phyloP scores from a whole-genome alignment of 2,113 vertebrate species.

The Oncorhynchus mykiss region DNA sequence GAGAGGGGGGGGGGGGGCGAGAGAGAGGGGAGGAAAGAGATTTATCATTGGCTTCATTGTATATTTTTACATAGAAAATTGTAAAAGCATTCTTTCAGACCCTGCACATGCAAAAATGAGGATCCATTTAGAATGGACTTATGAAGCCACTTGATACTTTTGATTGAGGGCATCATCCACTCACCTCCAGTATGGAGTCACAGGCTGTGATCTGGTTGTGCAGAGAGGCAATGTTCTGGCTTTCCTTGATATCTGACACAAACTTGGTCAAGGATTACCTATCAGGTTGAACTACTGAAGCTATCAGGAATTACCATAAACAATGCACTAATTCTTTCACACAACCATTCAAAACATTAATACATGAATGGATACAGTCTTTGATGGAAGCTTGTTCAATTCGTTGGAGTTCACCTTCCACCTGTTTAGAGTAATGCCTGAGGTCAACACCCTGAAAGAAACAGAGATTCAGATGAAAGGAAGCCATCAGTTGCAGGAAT shows the following conservation, averaged over 20 bases:
- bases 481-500: too few relatives aligned
- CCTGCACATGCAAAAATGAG: too few relatives aligned
- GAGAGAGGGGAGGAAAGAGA: too few relatives aligned
- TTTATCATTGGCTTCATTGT: too few relatives aligned
- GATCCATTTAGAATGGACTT: too few relatives aligned
- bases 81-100: too few relatives aligned
- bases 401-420: constrained; percentile 88
- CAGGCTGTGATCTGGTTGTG: constrained; percentile 94
- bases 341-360: too few relatives aligned
- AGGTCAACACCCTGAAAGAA: constrained; percentile 85
- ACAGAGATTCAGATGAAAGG: not conserved
- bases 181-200: constrained; percentile 90
- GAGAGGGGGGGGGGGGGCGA: too few relatives aligned
- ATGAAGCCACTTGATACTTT: too few relatives aligned
- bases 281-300: not conserved
- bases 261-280: constrained; percentile 45
- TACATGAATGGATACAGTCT: constrained; percentile 84
- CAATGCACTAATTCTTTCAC: too few relatives aligned
- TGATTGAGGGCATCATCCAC: constrained; percentile 15
- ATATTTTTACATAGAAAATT: too few relatives aligned
- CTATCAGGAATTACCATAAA: not conserved
- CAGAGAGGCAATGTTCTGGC: constrained; percentile 88
- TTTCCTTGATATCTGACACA: constrained; percentile 87
- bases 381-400: constrained; percentile 92
- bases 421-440: constrained; percentile 92